phyloP scores from a whole-genome alignment of 1,140 invertebrate species.

The Diabrotica virgifera region DNA sequence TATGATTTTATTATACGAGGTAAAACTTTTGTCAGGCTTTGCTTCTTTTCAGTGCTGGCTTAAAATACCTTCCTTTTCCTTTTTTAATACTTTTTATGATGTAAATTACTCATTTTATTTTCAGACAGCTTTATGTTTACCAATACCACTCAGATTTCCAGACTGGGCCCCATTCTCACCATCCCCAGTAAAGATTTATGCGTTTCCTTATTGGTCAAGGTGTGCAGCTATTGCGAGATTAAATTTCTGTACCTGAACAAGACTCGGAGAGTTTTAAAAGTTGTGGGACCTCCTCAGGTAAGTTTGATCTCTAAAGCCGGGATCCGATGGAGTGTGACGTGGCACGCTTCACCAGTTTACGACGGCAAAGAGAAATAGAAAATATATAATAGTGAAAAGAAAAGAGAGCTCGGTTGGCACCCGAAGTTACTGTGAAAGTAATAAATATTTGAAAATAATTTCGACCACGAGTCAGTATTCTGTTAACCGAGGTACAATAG shows the following conservation, averaged over 20 bases:
- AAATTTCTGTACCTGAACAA: conserved; percentile 31
- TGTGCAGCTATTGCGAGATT: conserved; percentile 32
- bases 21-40: conserved; percentile 11
- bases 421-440: too few species aligned
- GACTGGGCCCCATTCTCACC: conserved; percentile 31
- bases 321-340: too few species aligned
- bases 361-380: too few species aligned
- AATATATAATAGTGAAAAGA: too few species aligned
- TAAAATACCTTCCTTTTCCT: too few species aligned
- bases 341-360: too few species aligned
- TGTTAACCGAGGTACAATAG: too few species aligned
- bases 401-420: too few species aligned
- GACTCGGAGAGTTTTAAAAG: conserved; percentile 26
- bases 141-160: conserved; percentile 29
- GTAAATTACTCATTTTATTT: conserved; percentile 5
- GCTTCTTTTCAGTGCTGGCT: too few species aligned
- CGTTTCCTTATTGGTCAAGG: conserved; percentile 31
- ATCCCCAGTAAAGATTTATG: conserved; percentile 32
- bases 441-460: too few species aligned
- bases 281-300: conserved; percentile 22
- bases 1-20: conserved; percentile 3
- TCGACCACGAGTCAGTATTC: too few species aligned
- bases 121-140: conserved; percentile 38
- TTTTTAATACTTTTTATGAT: not conserved
- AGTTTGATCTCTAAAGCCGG: not conserved